A percentile compares a stretch with the other conserved stretches of the same genome.
Conservation (phyloP, 2,113 vertebrate species). For the Mohoua ochrocephala region DNA sequence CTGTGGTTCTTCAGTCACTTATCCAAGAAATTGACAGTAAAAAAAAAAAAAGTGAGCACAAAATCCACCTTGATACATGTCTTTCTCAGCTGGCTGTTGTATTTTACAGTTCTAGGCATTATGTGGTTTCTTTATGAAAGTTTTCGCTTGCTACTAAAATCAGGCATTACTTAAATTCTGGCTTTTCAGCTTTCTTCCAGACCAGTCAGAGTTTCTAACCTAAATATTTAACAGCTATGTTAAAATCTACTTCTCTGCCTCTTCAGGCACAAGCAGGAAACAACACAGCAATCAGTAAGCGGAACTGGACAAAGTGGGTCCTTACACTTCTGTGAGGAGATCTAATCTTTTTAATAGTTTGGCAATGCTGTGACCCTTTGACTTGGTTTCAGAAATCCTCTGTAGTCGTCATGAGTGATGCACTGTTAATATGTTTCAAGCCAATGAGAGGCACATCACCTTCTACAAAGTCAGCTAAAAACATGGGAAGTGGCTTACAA, state of each 20-base stretch:
- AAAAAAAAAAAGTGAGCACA: not conserved
- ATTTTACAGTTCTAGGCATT: not conserved
- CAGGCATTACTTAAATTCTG: not conserved
- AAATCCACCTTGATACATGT: not conserved
- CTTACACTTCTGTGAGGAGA: not conserved
- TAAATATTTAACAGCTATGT: not conserved
- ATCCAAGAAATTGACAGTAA: not conserved
- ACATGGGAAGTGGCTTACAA: not conserved
- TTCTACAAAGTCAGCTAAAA: not conserved
- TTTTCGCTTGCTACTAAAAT: not conserved
- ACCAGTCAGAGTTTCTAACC: not conserved
- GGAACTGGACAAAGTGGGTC: not conserved
- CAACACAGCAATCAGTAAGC: not conserved
- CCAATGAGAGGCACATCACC: not conserved
- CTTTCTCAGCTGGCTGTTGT: not conserved
- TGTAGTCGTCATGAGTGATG: not conserved
- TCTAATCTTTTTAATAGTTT: not conserved
- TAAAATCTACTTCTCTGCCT: not conserved
- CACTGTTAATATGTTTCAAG: not conserved
- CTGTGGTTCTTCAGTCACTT: slow-evolving; percentile 1
- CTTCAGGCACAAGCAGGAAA: not conserved
- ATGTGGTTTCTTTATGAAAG: not conserved
- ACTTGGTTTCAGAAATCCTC: not conserved
- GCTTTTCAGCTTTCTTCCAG: not conserved
- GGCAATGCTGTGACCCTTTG: not conserved